These are phyloP conservation scores for Potorous gilbertii DNA, from an alignment of 2,797 vertebrate species.

Conservation along the genomic window DNA sequence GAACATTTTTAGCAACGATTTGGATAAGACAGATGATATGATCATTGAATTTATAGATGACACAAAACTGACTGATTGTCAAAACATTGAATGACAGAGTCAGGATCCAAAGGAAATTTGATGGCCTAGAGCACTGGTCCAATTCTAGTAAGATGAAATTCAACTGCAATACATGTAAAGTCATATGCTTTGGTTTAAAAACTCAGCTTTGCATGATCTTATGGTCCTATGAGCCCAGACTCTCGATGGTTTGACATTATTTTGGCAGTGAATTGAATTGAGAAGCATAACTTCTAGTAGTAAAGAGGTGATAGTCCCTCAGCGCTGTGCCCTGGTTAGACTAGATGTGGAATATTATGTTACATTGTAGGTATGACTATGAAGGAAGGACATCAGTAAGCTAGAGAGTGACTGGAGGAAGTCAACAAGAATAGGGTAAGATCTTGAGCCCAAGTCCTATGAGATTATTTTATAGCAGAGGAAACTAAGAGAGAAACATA, in stretches of 20 bases:
- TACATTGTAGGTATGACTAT: background rate
- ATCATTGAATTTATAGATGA: background rate
- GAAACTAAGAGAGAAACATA: background rate
- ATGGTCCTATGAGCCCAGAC: background rate
- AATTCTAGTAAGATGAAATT: background rate
- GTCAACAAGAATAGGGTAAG: background rate
- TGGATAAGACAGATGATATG: background rate
- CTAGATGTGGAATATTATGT: background rate
- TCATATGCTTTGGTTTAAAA: background rate
- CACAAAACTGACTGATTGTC: background rate
- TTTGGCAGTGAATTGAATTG: background rate
- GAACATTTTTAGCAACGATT: background rate
- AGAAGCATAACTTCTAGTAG: background rate
- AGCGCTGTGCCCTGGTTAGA: background rate
- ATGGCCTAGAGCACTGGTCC: background rate
- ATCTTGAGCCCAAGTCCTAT: background rate
- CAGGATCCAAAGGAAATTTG: background rate
- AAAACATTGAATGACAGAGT: background rate
- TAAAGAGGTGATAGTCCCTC: background rate
- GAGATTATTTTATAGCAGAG: background rate
- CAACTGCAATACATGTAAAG: background rate
- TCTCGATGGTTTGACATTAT: background rate
- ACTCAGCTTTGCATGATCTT: background rate
- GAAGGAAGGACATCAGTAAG: background rate
- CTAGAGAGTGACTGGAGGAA: background rate